These are phyloP conservation scores for Betta splendens DNA, from an alignment of 2,797 vertebrate genomes.

Conservation along the genomic window DNA sequence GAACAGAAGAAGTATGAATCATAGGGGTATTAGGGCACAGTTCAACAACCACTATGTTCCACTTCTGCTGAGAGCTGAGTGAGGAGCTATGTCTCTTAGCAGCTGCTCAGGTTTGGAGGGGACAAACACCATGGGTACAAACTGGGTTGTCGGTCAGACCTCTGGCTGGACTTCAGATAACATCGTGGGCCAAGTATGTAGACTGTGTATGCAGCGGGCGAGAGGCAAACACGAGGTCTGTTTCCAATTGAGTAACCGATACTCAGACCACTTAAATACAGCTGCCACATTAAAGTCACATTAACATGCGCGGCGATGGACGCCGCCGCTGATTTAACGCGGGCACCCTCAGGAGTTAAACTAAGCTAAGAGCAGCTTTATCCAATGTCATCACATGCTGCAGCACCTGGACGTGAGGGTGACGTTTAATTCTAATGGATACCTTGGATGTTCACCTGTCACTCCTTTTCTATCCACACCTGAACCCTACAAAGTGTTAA, in stretches of 20 bases:
- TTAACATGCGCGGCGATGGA: constrained; percentile 42
- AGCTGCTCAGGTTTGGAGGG: constrained; percentile 72
- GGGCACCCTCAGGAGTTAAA: constrained; percentile 37
- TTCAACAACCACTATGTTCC: constrained; percentile 63
- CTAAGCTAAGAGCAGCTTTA: constrained; percentile 13
- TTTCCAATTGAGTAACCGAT: constrained; percentile 61
- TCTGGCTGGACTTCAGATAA: constrained; percentile 63
- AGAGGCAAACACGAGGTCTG: constrained; percentile 34
- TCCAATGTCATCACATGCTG: constrained; percentile 23
- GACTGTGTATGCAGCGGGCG: constrained; percentile 27
- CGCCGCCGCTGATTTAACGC: constrained; percentile 47
- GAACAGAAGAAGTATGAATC: constrained; percentile 69
- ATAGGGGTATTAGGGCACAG: constrained; percentile 67
- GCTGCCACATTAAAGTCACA: constrained; percentile 51
- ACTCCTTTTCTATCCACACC: background rate
- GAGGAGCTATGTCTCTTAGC: constrained; percentile 67
- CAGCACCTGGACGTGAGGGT: constrained; percentile 14
- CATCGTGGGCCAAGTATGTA: constrained; percentile 13
- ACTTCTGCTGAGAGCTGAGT: constrained; percentile 60
- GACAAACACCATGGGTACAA: constrained; percentile 59
- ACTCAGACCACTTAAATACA: constrained; percentile 48
- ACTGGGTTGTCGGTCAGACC: constrained; percentile 56
- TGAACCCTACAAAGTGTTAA: background rate
- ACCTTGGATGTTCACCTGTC: background rate
- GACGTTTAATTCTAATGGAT: constrained; percentile 1